A percentile compares a stretch with the other conserved stretches of the same genome.
phyloP scores from a whole-genome alignment of 2,113 vertebrate genomes.

The Columbina picui region DNA sequence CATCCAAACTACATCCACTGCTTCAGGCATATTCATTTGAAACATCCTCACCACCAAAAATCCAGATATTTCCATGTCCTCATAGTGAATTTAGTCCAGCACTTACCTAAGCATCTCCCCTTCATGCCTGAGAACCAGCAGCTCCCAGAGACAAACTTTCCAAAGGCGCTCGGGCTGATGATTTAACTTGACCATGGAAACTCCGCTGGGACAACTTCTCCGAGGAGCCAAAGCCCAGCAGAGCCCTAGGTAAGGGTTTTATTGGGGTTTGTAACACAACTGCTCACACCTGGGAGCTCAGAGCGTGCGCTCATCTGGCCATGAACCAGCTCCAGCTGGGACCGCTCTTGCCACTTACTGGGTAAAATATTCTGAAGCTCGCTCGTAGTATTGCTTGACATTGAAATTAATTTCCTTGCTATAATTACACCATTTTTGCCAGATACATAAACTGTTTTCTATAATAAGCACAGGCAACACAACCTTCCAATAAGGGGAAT shows the following conservation, averaged over 20 bases:
- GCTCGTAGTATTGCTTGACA: background rate
- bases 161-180: accelerated
- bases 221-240: accelerated
- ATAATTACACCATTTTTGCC: background rate
- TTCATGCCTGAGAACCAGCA: accelerated
- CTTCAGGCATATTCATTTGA: background rate
- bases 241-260: accelerated
- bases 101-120: background rate
- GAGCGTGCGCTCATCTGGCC: background rate
- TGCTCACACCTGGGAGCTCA: background rate
- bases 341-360: background rate
- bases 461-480: background rate
- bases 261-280: background rate
- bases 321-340: background rate
- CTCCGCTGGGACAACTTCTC: accelerated
- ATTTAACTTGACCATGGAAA: accelerated
- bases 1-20: background rate
- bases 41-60: background rate
- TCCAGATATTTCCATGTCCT: accelerated
- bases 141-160: background rate
- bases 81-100: accelerated
- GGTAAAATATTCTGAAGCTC: background rate
- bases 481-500: background rate
- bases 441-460: background rate
- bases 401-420: background rate